Evolutionary conservation across 2,113 vertebrate species (phyloP).

Genomic region (Saccopteryx bilineata): DNA sequence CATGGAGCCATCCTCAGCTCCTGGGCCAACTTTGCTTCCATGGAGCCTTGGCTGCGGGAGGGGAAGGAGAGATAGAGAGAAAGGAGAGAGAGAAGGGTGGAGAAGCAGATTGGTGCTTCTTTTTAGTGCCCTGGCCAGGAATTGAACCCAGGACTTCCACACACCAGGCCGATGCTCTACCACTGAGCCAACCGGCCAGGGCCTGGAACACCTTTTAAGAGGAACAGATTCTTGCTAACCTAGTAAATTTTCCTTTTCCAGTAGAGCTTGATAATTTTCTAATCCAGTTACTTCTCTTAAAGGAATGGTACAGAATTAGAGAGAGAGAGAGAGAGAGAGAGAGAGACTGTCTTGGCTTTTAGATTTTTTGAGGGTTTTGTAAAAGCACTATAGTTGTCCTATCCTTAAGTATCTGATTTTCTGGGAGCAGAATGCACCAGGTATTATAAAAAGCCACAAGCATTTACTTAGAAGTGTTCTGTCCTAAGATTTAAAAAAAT

Average conservation of each 20-base stretch:
- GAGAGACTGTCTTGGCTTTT: too few relatives aligned
- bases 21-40: too few relatives aligned
- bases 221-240: not conserved
- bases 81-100: too few relatives aligned
- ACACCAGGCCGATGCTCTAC: too few relatives aligned
- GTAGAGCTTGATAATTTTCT: not conserved
- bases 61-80: too few relatives aligned
- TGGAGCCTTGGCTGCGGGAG: too few relatives aligned
- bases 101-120: too few relatives aligned
- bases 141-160: too few relatives aligned
- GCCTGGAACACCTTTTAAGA: not conserved
- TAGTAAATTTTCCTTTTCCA: not conserved
- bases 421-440: not conserved
- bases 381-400: not conserved
- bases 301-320: not conserved
- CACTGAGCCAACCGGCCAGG: too few relatives aligned
- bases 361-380: conserved; percentile 10
- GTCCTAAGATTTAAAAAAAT: not conserved
- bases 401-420: not conserved
- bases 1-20: too few relatives aligned
- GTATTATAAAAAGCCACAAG: not conserved
- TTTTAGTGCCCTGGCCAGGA: not conserved
- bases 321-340: not conserved
- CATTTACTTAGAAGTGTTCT: not conserved
- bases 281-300: not conserved